Base-by-base conservation (phyloP, 1,140 invertebrate species). In the Drosophila neocordata region DNA sequence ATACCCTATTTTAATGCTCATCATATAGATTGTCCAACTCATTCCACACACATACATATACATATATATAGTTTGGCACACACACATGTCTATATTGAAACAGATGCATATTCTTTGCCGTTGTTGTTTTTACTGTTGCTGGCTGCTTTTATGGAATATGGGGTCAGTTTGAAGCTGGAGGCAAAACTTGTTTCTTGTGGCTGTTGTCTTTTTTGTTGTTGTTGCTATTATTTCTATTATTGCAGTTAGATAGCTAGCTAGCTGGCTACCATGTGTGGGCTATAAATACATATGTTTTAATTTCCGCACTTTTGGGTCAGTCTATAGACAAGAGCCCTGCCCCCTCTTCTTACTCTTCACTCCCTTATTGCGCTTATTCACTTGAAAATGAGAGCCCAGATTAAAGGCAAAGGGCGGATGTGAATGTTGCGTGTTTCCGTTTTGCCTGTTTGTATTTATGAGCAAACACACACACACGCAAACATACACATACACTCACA, bases 241-340 rank as follows among this genome's bases (percentile, higher is more conserved):
- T 73, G 41, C 56, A 81, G 53, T 65, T 69, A 65, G 63, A 57
- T 41, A 15, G 56, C 22, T 31, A 65, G 62, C 63, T 71, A 55
- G 37, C 18, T 48, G 44, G 66, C 37, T 68, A 12, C 52, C 69
- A 76, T 83, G 75, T 85, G 82, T 81, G 66, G 64, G 83, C 83
- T 74, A 88, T 88, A 88, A 88, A 88, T 88, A 88, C 83, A 88
- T 88, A 88, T 88, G 83, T 88, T 88, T 88, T 88, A 88, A 88
- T 88, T 88, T 88, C 83, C 83, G 83, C 83, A 88, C 69, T 88
- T 88, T 88, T 88, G 84, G 83, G 83, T 89, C 79, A 83, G 82
- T 71, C 59, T 77, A 57, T 76, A 76, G 59, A 69, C 27, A 48
- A 48, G 61, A 48, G 41, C 15, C 34, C 66, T 38, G 18, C 62